Base-by-base conservation (phyloP, 30 jellyfish, hydroid and myxozoan species). In the Phacellophora camtschatica region DNA sequence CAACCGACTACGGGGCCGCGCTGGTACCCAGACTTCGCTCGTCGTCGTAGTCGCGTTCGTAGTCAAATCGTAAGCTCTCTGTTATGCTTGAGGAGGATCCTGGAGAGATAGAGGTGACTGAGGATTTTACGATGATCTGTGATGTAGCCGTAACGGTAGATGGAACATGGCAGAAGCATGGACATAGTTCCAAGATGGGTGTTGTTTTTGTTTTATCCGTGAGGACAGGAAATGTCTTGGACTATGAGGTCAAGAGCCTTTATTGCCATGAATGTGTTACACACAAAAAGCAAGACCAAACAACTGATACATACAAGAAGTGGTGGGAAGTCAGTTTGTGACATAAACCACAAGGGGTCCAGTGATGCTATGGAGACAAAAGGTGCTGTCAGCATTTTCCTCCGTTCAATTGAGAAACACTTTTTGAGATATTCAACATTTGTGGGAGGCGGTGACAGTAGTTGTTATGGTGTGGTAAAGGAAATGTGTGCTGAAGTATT, bases 101-200 rank as follows among this genome's bases (percentile, higher is more conserved):
- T 2, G 77, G 42, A 69, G 29, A 7, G 0, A 30, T 45, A n/a
- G 0, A 49, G 18, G 32, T 73, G 18, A 37, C 16, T 16, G 37
- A 27, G 18, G 66, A 77, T 63, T 71, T 84, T 20, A 29, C 36
- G 36, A 46, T 7, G 20, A 33, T 62, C 20, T 49, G 36, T 28
- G n/a, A 28, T 25, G 77, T 80, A 0, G 77, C 64, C 5, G 85
- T 45, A 30, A 80, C 86, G 6, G 64, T 42, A 11, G 85, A 66
- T 80, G 86, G 86, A n/a, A 62, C 86, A 5, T 80, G 92, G 85
- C 87, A 62, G 62, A 46, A 53, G 4, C 35, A 77, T 20, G 86
- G 92, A 22, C 85, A 80, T 66, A 30, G 49, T 27, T 62, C 63
- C 43, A 80, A 80, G 64, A 66, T 8, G 3, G 85, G 92, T 11